phyloP scores from a whole-genome alignment of 2,888 invertebrate species.

The Hypomecis punctinalis region DNA sequence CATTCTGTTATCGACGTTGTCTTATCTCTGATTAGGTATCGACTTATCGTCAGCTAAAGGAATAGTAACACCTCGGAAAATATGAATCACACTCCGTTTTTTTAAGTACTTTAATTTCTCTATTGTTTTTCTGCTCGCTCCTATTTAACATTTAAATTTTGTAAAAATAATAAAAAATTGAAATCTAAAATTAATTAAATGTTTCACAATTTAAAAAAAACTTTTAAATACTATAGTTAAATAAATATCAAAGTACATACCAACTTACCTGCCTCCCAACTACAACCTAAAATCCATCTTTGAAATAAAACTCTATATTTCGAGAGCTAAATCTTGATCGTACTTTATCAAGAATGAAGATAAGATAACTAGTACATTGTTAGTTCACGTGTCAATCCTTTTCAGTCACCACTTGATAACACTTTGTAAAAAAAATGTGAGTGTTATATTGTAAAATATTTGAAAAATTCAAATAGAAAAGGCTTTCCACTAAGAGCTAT shows the following conservation, averaged over 20 bases:
- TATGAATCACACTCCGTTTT: constrained; percentile 47
- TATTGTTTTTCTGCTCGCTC: background rate
- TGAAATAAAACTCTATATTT: background rate
- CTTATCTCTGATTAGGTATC: constrained; percentile 83
- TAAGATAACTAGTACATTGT: constrained; percentile 18
- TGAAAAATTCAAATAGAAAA: too few relatives aligned
- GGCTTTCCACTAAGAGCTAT: too few relatives aligned
- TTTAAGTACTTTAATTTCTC: background rate
- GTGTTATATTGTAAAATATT: too few relatives aligned
- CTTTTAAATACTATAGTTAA: too few relatives aligned
- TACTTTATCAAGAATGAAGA: constrained; percentile 5
- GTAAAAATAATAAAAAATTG: background rate
- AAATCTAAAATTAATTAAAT: too few relatives aligned
- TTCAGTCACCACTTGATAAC: too few relatives aligned
- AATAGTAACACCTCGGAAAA: constrained; percentile 66
- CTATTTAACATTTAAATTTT: background rate
- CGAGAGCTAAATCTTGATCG: constrained; percentile 9
- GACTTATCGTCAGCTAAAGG: constrained; percentile 74
- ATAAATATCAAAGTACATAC: too few relatives aligned
- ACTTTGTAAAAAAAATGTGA: too few relatives aligned
- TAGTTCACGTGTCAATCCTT: background rate
- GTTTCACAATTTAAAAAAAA: too few relatives aligned
- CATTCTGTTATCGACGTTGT: constrained; percentile 63
- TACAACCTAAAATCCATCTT: background rate
- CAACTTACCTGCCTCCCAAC: too few relatives aligned